These are phyloP conservation scores for Phthorimaea operculella DNA, from an alignment of 1,140 invertebrate genomes.

Conservation along the genomic window DNA sequence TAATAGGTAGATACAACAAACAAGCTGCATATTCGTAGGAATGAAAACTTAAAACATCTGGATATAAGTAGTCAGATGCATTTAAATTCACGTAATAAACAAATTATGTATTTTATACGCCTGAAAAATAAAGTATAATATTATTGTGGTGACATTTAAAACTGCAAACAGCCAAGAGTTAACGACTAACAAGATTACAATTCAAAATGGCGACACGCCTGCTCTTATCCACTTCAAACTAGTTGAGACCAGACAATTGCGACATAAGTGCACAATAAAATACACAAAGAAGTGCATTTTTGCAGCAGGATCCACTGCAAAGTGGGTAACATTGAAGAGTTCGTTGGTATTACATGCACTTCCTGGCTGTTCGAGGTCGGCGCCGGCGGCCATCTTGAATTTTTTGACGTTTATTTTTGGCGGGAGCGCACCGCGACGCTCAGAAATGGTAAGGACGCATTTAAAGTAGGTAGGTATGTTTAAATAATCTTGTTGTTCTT, in stretches of 20 bases:
- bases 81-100: too few relatives aligned
- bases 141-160: neutral
- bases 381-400: slow-evolving; percentile 54
- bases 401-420: slow-evolving; percentile 67
- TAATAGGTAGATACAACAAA: too few relatives aligned
- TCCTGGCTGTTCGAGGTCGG: slow-evolving; percentile 53
- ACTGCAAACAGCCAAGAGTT: slow-evolving; percentile 17
- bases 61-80: too few relatives aligned
- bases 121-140: too few relatives aligned
- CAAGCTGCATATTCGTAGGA: too few relatives aligned
- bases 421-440: slow-evolving; percentile 27
- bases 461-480: slow-evolving; percentile 3
- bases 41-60: too few relatives aligned
- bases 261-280: slow-evolving; percentile 10
- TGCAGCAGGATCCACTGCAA: slow-evolving; percentile 40
- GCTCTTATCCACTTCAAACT: neutral
- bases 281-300: slow-evolving; percentile 32
- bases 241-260: neutral
- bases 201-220: slow-evolving; percentile 24
- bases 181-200: slow-evolving; percentile 11
- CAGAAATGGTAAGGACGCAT: slow-evolving; percentile 40
- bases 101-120: too few relatives aligned
- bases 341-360: slow-evolving; percentile 65
- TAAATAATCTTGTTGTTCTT: too few relatives aligned
- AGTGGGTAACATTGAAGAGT: slow-evolving; percentile 63